Percentiles rank a stretch among this genome's conserved stretches.
Evolutionary conservation across 2,797 vertebrate genomes (phyloP).

Genomic region (Kryptolebias ocellatus): DNA sequence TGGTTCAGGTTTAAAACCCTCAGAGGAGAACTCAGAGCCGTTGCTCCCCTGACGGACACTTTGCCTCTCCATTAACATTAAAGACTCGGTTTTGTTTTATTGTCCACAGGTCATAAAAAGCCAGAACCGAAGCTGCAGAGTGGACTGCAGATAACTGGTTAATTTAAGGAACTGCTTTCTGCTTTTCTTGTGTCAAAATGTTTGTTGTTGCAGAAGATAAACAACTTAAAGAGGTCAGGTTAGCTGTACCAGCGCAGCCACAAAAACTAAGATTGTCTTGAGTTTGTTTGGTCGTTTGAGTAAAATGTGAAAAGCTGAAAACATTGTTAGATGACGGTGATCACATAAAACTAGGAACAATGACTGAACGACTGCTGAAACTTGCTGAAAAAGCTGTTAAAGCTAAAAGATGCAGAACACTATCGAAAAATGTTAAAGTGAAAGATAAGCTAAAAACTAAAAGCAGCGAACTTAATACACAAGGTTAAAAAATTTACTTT

Average conservation of each 20-base stretch:
- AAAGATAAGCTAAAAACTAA: no score
- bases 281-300: neutral
- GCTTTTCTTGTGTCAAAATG: neutral
- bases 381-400: no score
- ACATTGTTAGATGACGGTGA: neutral
- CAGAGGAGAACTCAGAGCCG: neutral
- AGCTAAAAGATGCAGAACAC: no score
- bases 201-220: neutral
- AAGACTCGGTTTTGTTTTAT: neutral
- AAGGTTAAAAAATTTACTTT: no score
- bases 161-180: neutral
- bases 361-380: no score
- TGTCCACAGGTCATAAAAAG: neutral
- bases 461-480: no score
- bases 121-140: neutral
- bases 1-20: no score
- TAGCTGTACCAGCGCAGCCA: neutral
- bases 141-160: neutral
- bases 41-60: neutral
- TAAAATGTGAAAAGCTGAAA: neutral
- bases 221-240: neutral
- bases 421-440: no score
- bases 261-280: neutral
- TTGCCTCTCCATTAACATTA: neutral
- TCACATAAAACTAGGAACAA: no score